Percentiles rank a stretch among this genome's conserved stretches.
Evolutionary conservation across 2,113 vertebrate genomes (phyloP).

Genomic region (Nothocercus julius): DNA sequence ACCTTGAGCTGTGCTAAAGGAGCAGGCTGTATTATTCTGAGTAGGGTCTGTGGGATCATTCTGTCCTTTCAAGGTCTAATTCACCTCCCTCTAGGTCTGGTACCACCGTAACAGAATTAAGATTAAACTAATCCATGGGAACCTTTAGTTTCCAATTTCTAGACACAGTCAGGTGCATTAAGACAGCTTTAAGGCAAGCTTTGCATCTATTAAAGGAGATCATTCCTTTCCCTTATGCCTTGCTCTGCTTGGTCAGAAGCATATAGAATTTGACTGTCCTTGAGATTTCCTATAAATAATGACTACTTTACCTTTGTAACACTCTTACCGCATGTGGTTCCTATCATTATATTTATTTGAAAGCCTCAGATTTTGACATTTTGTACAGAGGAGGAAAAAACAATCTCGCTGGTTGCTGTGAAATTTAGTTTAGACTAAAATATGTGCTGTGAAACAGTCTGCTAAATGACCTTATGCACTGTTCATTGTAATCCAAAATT

Average conservation of each 20-base stretch:
- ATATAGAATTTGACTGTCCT: background rate
- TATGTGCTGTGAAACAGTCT: constrained; percentile 54
- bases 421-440: constrained; percentile 43
- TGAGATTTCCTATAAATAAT: background rate
- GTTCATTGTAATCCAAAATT: constrained; percentile 46
- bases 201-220: constrained; percentile 1
- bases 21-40: background rate
- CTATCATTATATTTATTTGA: constrained; percentile 11
- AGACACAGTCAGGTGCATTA: constrained; percentile 6
- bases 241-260: background rate
- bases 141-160: constrained; percentile 11
- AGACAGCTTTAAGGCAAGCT: background rate
- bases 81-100: constrained; percentile 1
- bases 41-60: background rate
- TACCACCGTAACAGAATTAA: background rate
- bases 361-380: constrained; percentile 28
- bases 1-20: background rate
- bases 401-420: constrained; percentile 6
- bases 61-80: background rate
- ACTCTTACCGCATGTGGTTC: background rate
- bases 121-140: background rate
- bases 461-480: constrained; percentile 57
- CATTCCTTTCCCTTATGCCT: background rate
- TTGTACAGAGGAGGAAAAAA: constrained; percentile 18
- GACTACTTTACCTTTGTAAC: constrained; percentile 1